Conservation (phyloP, 2,113 vertebrate genomes). For the Gadus chalcogrammus region DNA sequence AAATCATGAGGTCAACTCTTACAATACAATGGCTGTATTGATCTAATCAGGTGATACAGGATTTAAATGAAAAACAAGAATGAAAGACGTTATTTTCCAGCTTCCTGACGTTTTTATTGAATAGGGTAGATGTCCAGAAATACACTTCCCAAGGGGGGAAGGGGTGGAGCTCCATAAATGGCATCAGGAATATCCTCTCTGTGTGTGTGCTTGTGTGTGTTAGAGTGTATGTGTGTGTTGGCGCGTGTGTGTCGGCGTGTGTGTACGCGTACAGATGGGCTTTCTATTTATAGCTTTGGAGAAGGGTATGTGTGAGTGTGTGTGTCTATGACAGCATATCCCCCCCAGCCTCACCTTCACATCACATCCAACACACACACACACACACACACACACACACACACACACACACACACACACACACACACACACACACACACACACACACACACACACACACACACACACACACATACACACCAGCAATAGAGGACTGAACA, state of each 20-base stretch:
- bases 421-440: no score
- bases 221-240: constrained; percentile 31
- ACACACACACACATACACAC: constrained; percentile 22
- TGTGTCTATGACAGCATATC: constrained; percentile 53
- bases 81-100: no score
- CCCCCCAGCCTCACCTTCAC: constrained; percentile 65
- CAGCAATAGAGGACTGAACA: constrained; percentile 60
- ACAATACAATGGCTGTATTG: no score
- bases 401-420: background rate
- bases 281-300: constrained; percentile 74
- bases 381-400: no score
- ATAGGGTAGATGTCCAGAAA: constrained; percentile 46
- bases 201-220: constrained; percentile 18
- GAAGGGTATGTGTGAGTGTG: constrained; percentile 23
- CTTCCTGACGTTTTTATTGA: constrained; percentile 35
- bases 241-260: constrained; percentile 42
- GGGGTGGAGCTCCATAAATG: constrained; percentile 32
- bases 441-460: no score
- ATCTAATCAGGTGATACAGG: no score
- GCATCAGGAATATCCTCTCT: constrained; percentile 35
- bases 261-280: constrained; percentile 67
- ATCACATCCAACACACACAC: no score
- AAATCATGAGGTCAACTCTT: no score
- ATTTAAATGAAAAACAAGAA: no score
- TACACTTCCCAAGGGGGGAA: constrained; percentile 48